A percentile compares a stretch with the other conserved stretches of the same genome.
Conservation (phyloP, 2,113 vertebrate species). For the Callaeas wilsoni region DNA sequence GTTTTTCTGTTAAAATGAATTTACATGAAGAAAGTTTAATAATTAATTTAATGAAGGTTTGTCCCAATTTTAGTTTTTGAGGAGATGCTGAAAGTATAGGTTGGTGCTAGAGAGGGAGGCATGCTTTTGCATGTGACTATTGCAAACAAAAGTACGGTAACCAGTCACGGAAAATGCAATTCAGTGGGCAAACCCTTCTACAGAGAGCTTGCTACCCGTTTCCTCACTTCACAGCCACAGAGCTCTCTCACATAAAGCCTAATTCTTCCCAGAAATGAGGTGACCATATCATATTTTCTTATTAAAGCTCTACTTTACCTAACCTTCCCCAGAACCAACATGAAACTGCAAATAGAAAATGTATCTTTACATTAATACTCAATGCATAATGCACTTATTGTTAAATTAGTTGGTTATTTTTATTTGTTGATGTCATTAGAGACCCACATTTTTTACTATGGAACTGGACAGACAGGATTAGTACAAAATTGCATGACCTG, state of each 20-base stretch:
- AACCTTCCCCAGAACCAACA: neutral
- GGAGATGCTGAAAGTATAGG: neutral
- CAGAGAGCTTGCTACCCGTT: neutral
- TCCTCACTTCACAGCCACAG: neutral
- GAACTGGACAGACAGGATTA: conserved; percentile 53
- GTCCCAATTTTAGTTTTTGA: neutral
- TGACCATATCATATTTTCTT: neutral
- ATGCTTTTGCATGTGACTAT: neutral
- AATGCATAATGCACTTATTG: neutral
- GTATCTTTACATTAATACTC: neutral
- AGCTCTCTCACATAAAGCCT: neutral
- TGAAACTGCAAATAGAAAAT: neutral
- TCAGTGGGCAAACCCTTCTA: neutral
- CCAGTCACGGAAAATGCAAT: neutral
- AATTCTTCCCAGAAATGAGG: neutral
- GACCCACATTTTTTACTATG: conserved; percentile 23
- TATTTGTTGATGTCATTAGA: conserved; percentile 43
- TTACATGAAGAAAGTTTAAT: neutral
- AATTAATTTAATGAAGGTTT: neutral
- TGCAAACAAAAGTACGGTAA: neutral
- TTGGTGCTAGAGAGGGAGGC: neutral
- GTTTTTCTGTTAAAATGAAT: neutral
- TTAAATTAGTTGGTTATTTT: conserved; percentile 6
- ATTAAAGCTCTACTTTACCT: neutral
- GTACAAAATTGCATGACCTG: neutral